These are phyloP conservation scores for Ctenosaura bakeri DNA, from an alignment of 2,797 vertebrate genomes.

Conservation along the genomic window DNA sequence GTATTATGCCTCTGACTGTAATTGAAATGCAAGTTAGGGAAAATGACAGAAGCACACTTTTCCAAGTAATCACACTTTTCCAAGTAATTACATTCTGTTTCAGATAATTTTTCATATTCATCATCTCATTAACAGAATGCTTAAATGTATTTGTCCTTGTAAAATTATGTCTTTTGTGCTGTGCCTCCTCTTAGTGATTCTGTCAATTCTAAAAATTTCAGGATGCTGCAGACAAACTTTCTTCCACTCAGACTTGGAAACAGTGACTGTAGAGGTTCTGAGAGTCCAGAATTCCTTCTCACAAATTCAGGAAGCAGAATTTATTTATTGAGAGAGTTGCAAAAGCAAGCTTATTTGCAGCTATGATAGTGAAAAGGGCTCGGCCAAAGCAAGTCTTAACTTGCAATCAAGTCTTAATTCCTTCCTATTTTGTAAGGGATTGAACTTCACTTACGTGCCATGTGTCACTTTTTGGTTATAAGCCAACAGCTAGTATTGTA, in stretches of 20 bases:
- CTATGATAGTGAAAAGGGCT: slow-evolving; percentile 73
- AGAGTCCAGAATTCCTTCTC: slow-evolving; percentile 70
- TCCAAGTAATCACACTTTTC: slow-evolving; percentile 8
- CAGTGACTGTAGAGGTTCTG: slow-evolving; percentile 78
- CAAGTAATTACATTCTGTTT: slow-evolving; percentile 32
- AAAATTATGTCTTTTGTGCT: slow-evolving; percentile 24
- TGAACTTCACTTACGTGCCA: slow-evolving; percentile 65
- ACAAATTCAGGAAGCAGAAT: slow-evolving; percentile 47
- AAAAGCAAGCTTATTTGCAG: slow-evolving; percentile 66
- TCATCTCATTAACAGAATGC: slow-evolving; percentile 21
- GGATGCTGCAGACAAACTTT: slow-evolving; percentile 52
- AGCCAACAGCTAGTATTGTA: slow-evolving; percentile 52
- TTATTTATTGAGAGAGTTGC: slow-evolving; percentile 39
- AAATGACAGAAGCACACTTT: slow-evolving; percentile 33
- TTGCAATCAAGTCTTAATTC: slow-evolving; percentile 76
- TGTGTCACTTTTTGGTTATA: slow-evolving; percentile 61
- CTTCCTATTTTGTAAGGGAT: slow-evolving; percentile 65
- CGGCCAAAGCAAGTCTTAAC: slow-evolving; percentile 76
- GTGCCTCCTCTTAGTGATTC: slow-evolving; percentile 26
- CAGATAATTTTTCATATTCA: slow-evolving; percentile 30
- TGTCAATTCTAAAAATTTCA: slow-evolving; percentile 36
- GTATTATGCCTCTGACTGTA: slow-evolving; percentile 14
- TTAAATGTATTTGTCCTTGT: slow-evolving; percentile 48
- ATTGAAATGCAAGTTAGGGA: slow-evolving; percentile 31
- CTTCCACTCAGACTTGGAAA: slow-evolving; percentile 61